Evolutionary conservation across 2,113 vertebrate species (phyloP).

Genomic region (Cathartes aura): DNA sequence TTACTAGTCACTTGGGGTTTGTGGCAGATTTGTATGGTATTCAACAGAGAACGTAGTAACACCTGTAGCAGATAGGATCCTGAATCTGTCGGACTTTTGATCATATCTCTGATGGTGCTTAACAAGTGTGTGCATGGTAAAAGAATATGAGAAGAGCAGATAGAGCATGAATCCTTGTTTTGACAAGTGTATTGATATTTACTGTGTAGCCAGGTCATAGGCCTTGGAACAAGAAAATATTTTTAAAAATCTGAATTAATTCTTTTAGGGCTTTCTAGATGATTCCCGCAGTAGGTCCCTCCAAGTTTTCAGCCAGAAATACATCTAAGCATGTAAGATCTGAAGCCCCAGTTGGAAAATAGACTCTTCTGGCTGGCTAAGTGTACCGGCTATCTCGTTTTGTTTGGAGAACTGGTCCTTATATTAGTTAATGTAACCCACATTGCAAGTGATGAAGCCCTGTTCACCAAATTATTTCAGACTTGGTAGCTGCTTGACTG

Average conservation of each 20-base stretch:
- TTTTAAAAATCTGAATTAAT: background rate
- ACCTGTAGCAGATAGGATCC: background rate
- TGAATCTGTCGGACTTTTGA: background rate
- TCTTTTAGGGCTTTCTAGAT: background rate
- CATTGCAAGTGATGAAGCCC: background rate
- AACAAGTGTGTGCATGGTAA: background rate
- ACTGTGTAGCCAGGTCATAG: background rate
- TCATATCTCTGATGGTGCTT: background rate
- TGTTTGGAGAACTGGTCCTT: background rate
- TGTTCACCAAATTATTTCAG: background rate
- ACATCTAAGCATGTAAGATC: background rate
- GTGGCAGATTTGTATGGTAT: background rate
- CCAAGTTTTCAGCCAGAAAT: background rate
- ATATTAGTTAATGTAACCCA: background rate
- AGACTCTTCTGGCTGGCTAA: background rate
- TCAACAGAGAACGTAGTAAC: background rate
- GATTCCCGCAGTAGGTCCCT: background rate
- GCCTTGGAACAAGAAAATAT: background rate
- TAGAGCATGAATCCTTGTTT: background rate
- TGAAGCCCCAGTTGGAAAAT: background rate
- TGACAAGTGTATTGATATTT: background rate
- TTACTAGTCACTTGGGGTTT: background rate
- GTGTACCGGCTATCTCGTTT: background rate
- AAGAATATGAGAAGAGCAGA: background rate
- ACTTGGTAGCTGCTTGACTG: background rate